Evolutionary conservation across 2,888 invertebrate species (phyloP).

Genomic region (Idaea aversata): DNA sequence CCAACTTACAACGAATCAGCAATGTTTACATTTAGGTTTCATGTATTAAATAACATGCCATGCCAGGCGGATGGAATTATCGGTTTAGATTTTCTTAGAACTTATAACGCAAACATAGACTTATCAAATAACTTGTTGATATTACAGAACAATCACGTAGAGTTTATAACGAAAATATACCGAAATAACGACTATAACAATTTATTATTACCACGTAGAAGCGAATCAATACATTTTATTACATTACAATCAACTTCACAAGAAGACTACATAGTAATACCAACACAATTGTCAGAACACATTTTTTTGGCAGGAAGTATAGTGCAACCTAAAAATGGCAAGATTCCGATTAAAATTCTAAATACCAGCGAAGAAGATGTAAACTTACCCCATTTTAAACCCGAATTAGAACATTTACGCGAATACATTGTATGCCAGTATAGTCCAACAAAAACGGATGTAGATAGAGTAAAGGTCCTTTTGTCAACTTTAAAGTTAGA

Average conservation of each 20-base stretch:
- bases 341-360: constrained; percentile 22
- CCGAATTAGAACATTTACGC: constrained; percentile 7
- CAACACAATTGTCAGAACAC: constrained; percentile 21
- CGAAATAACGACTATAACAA: background rate
- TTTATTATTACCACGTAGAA: constrained; percentile 19
- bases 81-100: constrained; percentile 25
- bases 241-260: constrained; percentile 5
- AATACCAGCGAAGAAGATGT: constrained; percentile 23
- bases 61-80: constrained; percentile 17
- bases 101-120: constrained; percentile 16
- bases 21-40: constrained; percentile 7
- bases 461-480: constrained; percentile 23
- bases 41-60: constrained; percentile 13
- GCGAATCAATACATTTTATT: constrained; percentile 23
- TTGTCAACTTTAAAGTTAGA: constrained; percentile 20
- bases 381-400: constrained; percentile 15
- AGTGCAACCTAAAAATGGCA: constrained; percentile 16
- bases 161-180: constrained; percentile 3
- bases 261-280: constrained; percentile 20
- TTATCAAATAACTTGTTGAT: constrained; percentile 14
- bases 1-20: background rate
- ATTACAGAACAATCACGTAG: constrained; percentile 1
- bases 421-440: constrained; percentile 24
- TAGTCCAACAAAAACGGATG: constrained; percentile 14
- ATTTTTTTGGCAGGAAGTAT: constrained; percentile 23